phyloP scores from a whole-genome alignment of 2,888 invertebrate species.

The Pristionchus arcanus region DNA sequence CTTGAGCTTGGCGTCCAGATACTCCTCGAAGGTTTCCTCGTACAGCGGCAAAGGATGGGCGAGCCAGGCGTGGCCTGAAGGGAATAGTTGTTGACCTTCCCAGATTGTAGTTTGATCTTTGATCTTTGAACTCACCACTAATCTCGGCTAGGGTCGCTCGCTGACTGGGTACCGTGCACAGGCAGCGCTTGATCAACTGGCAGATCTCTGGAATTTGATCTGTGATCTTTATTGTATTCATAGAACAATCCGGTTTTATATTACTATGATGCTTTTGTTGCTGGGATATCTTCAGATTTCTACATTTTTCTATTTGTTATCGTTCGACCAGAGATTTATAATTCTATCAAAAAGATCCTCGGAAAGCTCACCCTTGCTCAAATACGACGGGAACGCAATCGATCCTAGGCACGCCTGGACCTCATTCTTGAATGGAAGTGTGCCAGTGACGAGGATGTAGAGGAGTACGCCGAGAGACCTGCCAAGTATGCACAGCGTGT shows the following conservation, averaged over 20 bases:
- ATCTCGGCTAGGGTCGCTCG: constrained; percentile 58
- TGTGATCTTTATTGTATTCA: no score
- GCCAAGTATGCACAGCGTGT: no score
- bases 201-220: constrained; percentile 59
- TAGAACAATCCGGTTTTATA: no score
- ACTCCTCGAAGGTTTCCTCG: constrained; percentile 63
- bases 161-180: constrained; percentile 65
- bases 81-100: constrained; percentile 28
- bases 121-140: constrained; percentile 59
- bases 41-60: constrained; percentile 56
- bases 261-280: no score
- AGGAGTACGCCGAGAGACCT: constrained; percentile 89
- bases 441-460: constrained; percentile 73
- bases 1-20: constrained; percentile 60
- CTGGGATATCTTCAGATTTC: neutral
- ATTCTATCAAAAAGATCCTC: neutral
- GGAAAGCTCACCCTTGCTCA: constrained; percentile 62
- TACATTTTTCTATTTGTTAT: neutral
- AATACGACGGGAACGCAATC: constrained; percentile 70
- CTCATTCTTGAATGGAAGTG: constrained; percentile 74
- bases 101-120: constrained; percentile 44
- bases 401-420: constrained; percentile 75
- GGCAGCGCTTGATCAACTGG: constrained; percentile 66
- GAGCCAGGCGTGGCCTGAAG: constrained; percentile 64
- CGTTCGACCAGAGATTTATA: no score